A percentile compares a stretch with the other conserved stretches of the same genome.
These are phyloP conservation scores for Drosophila incognita DNA, from an alignment of 2,888 invertebrate species.

Conservation along the genomic window DNA sequence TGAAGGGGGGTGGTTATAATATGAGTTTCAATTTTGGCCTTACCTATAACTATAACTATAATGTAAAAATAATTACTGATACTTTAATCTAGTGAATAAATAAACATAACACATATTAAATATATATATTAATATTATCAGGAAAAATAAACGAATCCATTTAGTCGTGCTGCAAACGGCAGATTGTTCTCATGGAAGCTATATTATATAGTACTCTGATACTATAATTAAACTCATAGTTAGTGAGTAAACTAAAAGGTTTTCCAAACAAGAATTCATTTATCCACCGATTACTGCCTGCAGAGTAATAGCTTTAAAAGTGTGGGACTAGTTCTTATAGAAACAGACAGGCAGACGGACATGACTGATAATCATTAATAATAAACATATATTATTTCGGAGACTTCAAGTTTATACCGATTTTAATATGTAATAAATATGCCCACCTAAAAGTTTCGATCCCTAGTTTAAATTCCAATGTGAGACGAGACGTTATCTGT, in stretches of 20 bases:
- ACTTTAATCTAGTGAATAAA: not conserved
- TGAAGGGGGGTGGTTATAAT: constrained; percentile 1
- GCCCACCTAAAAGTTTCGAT: not conserved
- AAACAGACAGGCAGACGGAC: not conserved
- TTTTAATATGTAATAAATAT: not conserved
- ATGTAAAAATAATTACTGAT: not conserved
- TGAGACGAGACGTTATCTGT: not conserved
- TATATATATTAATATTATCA: no score
- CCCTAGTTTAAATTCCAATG: constrained; percentile 4
- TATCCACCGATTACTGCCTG: not conserved
- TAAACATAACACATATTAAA: no score
- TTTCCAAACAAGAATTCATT: not conserved
- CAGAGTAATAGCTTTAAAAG: no score
- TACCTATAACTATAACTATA: not conserved
- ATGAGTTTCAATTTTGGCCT: constrained; percentile 17
- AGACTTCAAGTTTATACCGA: not conserved
- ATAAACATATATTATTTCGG: not conserved
- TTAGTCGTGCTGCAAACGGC: not conserved
- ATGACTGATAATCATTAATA: not conserved
- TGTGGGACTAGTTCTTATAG: no score
- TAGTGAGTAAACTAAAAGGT: not conserved
- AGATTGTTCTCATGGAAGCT: not conserved
- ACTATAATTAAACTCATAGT: not conserved
- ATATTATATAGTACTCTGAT: not conserved
- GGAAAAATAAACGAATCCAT: not conserved